A percentile compares a stretch with the other conserved stretches of the same genome.
These are phyloP conservation scores for Heterotilapia buettikoferi DNA, from an alignment of 2,113 vertebrate species.

Conservation along the genomic window DNA sequence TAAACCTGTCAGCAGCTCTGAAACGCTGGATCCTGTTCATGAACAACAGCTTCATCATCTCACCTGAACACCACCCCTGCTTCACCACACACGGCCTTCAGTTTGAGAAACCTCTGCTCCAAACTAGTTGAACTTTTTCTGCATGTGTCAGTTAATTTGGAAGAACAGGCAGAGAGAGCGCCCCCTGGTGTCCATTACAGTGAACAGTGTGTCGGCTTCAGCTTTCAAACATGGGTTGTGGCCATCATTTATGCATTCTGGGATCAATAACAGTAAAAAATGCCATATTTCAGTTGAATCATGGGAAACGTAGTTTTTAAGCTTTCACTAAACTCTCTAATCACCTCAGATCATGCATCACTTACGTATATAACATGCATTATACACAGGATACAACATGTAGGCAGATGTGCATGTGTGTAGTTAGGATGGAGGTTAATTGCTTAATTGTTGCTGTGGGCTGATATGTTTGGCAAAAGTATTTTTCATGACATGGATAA, in stretches of 20 bases:
- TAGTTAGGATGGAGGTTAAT: background rate
- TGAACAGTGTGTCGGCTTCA: no score
- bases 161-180: background rate
- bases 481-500: background rate
- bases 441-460: background rate
- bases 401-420: background rate
- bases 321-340: rapidly evolving
- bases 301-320: background rate
- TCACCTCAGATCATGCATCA: background rate
- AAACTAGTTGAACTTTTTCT: background rate
- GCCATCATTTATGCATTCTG: background rate
- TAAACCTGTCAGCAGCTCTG: background rate
- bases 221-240: background rate
- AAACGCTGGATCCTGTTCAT: background rate
- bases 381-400: background rate
- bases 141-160: background rate
- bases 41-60: background rate
- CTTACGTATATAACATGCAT: background rate
- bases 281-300: background rate
- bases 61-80: background rate
- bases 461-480: background rate
- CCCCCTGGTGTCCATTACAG: background rate
- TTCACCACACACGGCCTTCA: background rate
- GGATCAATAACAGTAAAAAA: background rate
- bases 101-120: background rate